Evolutionary conservation across 35 echinoderm and acorn worm species (phyloP).

Genomic region (Heliocidaris erythrogramma): DNA sequence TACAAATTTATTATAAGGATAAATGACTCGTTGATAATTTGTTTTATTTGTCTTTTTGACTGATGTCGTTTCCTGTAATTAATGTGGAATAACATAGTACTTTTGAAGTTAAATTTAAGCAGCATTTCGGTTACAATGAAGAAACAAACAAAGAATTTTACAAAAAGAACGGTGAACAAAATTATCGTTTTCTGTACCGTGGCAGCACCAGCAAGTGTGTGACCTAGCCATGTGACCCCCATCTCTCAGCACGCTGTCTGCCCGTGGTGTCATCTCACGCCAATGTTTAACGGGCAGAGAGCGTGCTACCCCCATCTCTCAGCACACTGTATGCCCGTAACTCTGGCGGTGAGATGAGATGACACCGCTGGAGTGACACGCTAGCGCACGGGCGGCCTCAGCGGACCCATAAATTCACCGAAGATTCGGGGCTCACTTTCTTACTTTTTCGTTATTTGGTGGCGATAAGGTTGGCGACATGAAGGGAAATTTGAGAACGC

Average conservation of each 20-base stretch:
- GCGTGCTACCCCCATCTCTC: background rate
- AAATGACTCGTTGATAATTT: too few relatives aligned
- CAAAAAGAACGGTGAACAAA: too few relatives aligned
- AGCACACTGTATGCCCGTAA: background rate
- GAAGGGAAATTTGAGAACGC: background rate
- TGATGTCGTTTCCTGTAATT: too few relatives aligned
- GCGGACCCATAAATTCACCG: slow-evolving; percentile 25
- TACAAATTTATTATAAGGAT: too few relatives aligned
- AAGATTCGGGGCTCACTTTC: background rate
- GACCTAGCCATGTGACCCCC: background rate
- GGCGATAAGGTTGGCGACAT: background rate
- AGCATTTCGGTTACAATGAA: too few relatives aligned
- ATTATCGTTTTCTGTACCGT: too few relatives aligned
- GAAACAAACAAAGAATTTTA: too few relatives aligned
- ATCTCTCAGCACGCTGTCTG: slow-evolving; percentile 1
- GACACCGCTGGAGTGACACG: slow-evolving; percentile 5
- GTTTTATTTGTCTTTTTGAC: too few relatives aligned
- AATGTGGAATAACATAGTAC: too few relatives aligned
- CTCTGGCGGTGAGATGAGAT: background rate
- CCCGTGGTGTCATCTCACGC: background rate
- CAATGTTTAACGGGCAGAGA: too few relatives aligned
- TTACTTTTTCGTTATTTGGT: background rate
- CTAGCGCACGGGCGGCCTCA: background rate
- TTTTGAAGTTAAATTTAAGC: too few relatives aligned
- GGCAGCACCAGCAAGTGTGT: too few relatives aligned